Percentiles rank a stretch among this genome's conserved stretches.
These are phyloP conservation scores for Ctenicera cuprea DNA, from an alignment of 2,888 invertebrate genomes.

Conservation along the genomic window DNA sequence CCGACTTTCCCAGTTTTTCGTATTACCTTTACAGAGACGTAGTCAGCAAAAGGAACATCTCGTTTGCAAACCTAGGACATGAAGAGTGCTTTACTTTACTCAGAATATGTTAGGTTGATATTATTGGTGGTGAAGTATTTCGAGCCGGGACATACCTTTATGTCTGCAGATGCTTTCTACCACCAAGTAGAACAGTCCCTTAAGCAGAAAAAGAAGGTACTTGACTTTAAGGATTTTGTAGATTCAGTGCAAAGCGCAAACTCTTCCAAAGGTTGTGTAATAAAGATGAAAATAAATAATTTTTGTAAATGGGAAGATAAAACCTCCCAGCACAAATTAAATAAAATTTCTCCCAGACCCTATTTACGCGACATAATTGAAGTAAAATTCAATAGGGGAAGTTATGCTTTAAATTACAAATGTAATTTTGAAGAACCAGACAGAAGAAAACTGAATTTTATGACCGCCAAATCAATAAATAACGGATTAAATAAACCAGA, in stretches of 20 bases:
- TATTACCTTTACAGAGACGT: neutral
- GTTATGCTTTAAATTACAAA: neutral
- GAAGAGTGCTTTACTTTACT: too few relatives aligned
- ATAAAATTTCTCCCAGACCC: neutral
- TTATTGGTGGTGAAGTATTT: conserved; percentile 56
- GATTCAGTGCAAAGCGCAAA: neutral
- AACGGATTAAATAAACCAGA: neutral
- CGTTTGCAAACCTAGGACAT: too few relatives aligned
- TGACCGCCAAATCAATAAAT: neutral
- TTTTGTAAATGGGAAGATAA: neutral
- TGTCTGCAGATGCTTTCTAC: conserved; percentile 65
- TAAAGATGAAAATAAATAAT: neutral
- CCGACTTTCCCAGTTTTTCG: neutral
- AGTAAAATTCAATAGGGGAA: neutral
- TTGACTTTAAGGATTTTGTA: conserved; percentile 45
- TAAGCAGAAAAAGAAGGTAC: conserved; percentile 57
- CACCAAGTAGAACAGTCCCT: conserved; percentile 61
- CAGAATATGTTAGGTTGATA: neutral
- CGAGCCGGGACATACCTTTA: conserved; percentile 62
- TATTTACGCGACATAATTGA: neutral
- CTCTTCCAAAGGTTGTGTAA: neutral
- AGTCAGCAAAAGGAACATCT: neutral
- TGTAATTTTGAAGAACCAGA: neutral
- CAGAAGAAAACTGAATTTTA: neutral
- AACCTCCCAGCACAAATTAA: neutral